A percentile compares a stretch with the other conserved stretches of the same genome.
Evolutionary conservation across 2,113 vertebrate species (phyloP).

Genomic region (Murina feae): DNA sequence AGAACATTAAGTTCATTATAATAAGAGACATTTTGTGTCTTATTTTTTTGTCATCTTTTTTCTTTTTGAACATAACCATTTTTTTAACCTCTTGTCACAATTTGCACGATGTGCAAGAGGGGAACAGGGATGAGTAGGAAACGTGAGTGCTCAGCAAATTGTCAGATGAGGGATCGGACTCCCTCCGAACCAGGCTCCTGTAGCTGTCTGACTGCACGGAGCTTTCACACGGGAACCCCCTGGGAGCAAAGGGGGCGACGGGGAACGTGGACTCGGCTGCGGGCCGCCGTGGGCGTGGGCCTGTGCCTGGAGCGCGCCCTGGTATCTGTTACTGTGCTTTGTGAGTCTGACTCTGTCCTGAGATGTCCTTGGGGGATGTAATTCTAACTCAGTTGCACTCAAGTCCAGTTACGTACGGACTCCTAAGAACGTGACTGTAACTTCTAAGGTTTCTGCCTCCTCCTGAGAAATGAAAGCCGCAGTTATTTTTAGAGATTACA

Average conservation of each 20-base stretch:
- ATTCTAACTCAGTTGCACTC: constrained; percentile 44
- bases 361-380: constrained; percentile 36
- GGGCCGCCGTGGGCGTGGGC: no score
- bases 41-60: background rate
- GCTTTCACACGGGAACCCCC: constrained; percentile 33
- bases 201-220: constrained; percentile 14
- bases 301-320: background rate
- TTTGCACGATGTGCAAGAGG: background rate
- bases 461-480: constrained; percentile 47
- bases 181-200: background rate
- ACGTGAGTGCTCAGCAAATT: constrained; percentile 34
- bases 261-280: background rate
- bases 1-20: background rate
- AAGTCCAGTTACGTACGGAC: constrained; percentile 35
- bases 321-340: background rate
- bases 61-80: background rate
- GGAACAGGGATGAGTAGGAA: background rate
- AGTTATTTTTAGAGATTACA: constrained; percentile 65
- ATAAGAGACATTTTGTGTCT: background rate
- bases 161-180: constrained; percentile 13
- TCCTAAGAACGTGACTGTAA: background rate
- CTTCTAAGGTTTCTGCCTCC: constrained; percentile 49
- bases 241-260: background rate
- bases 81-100: background rate
- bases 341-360: background rate